phyloP scores from a whole-genome alignment of 2,113 vertebrate genomes.

The Antennarius striatus region DNA sequence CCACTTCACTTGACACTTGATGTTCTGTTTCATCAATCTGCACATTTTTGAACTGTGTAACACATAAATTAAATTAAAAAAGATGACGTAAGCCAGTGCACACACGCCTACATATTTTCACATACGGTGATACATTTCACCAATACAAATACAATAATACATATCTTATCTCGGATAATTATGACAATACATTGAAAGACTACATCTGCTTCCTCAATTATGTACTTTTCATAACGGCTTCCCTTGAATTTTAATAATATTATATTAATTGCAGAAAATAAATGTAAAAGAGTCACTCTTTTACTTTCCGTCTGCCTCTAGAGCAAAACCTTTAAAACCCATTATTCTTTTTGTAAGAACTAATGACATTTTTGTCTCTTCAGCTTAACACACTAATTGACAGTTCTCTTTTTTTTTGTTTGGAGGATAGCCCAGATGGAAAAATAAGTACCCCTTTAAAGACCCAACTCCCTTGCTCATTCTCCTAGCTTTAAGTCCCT shows the following conservation, averaged over 20 bases:
- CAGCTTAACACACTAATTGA: slow-evolving; percentile 85
- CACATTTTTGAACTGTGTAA: background rate
- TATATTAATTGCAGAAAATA: slow-evolving; percentile 63
- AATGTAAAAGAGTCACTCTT: slow-evolving; percentile 64
- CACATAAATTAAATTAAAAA: background rate
- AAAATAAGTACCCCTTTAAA: slow-evolving; percentile 83
- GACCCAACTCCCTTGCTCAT: slow-evolving; percentile 80
- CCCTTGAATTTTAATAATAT: slow-evolving; percentile 49
- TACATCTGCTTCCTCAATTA: slow-evolving; percentile 50
- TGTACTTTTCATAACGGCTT: slow-evolving; percentile 54
- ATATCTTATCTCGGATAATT: slow-evolving; percentile 38
- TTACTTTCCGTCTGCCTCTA: slow-evolving; percentile 68
- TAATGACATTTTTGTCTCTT: slow-evolving; percentile 84
- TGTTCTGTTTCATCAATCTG: background rate
- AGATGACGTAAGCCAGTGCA: background rate
- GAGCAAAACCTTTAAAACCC: slow-evolving; percentile 81
- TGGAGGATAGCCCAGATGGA: slow-evolving; percentile 83
- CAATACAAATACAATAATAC: slow-evolving; percentile 9
- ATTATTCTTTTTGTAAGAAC: slow-evolving; percentile 83
- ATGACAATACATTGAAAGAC: slow-evolving; percentile 21
- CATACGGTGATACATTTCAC: slow-evolving; percentile 1
- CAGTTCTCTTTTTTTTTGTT: slow-evolving; percentile 70
- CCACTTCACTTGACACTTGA: background rate
- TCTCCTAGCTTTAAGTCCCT: slow-evolving; percentile 79
- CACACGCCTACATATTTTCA: background rate